phyloP scores from a whole-genome alignment of 2,797 vertebrate species.

The Gymnothorax reevesii region DNA sequence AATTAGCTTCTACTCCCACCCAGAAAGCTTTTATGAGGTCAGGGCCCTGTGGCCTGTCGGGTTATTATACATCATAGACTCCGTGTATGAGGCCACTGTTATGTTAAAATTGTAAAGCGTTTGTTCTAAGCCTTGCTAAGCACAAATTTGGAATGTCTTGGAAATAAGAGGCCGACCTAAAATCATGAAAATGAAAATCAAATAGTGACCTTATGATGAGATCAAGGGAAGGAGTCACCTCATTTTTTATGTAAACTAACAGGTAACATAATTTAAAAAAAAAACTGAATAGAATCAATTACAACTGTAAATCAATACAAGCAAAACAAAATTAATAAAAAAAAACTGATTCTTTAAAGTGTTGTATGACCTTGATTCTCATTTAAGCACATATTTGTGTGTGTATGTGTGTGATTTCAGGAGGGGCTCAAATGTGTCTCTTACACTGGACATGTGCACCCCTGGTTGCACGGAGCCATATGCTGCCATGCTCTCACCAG shows the following conservation, averaged over 20 bases:
- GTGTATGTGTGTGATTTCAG: conserved; percentile 61
- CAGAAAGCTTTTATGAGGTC: too few species aligned
- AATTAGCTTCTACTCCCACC: too few species aligned
- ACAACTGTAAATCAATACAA: neutral
- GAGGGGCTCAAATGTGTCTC: conserved; percentile 96
- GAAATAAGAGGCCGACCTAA: too few species aligned
- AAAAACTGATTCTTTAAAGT: neutral
- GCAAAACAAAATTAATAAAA: neutral
- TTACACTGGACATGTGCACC: conserved; percentile 97
- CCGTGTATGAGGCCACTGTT: too few species aligned
- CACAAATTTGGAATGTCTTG: too few species aligned
- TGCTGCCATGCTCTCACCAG: conserved; percentile 89
- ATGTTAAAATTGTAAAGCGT: too few species aligned
- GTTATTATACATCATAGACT: too few species aligned
- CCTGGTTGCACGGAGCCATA: conserved; percentile 93
- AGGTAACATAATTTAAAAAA: neutral
- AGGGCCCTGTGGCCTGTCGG: too few species aligned
- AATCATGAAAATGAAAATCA: too few species aligned
- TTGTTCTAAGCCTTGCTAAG: too few species aligned
- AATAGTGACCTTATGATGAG: too few species aligned
- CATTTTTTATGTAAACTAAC: neutral
- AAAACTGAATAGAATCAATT: too few species aligned
- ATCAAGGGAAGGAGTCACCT: neutral
- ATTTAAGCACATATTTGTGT: neutral
- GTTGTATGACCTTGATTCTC: neutral